phyloP scores from a whole-genome alignment of 2,113 vertebrate species.

The Macaca mulatta region DNA sequence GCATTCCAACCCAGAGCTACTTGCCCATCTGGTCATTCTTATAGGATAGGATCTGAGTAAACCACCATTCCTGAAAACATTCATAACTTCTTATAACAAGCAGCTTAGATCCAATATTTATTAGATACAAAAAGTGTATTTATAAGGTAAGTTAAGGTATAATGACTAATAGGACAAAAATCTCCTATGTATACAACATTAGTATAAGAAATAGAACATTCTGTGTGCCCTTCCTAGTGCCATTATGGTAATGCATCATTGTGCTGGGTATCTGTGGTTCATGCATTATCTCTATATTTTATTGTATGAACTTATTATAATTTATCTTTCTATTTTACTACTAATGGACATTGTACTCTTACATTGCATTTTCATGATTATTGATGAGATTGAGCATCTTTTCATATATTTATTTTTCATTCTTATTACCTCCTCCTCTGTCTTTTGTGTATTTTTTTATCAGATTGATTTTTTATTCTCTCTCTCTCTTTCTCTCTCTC shows the following conservation, averaged over 20 bases:
- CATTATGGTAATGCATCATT: neutral
- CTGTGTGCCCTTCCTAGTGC: neutral
- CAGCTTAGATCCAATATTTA: neutral
- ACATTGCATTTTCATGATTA: neutral
- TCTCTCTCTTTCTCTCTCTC: neutral
- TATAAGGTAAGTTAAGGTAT: neutral
- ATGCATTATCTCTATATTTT: neutral
- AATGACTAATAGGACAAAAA: neutral
- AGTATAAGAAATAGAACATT: neutral
- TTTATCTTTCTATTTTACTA: neutral
- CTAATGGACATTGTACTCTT: neutral
- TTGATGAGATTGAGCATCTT: neutral
- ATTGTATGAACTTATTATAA: neutral
- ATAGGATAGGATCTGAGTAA: neutral
- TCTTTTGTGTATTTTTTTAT: neutral
- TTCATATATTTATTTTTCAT: neutral
- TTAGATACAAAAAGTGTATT: neutral
- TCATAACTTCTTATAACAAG: neutral
- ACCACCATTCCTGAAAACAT: neutral
- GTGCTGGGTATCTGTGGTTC: neutral
- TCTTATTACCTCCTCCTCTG: neutral
- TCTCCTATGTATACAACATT: neutral
- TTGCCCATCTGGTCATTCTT: no score
- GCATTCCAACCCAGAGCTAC: neutral
- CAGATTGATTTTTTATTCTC: neutral